Percentiles rank a stretch among this genome's conserved stretches.
phyloP scores from a whole-genome alignment of 2,113 vertebrate genomes.

The Prochilodus magdalenae region DNA sequence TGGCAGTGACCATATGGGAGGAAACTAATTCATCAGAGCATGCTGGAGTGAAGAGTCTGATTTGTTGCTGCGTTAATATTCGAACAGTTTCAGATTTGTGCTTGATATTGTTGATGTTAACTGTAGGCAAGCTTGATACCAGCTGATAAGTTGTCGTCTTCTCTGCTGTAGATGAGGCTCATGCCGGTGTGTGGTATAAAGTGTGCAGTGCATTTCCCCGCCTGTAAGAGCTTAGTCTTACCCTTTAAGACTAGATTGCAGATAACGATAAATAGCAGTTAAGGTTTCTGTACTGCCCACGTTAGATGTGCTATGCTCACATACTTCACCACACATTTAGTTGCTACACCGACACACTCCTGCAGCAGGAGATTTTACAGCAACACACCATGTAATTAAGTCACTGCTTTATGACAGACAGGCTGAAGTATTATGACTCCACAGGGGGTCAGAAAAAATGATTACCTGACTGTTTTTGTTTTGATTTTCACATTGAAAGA shows the following conservation, averaged over 20 bases:
- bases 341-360: neutral
- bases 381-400: conserved; percentile 18
- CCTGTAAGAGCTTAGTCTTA: neutral
- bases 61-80: neutral
- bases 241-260: too few species aligned
- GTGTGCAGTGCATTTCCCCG: neutral
- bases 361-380: conserved; percentile 1
- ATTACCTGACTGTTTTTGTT: neutral
- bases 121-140: neutral
- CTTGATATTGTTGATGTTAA: neutral
- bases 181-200: neutral
- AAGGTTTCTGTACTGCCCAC: too few species aligned
- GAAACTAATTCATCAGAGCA: too few species aligned
- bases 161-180: neutral
- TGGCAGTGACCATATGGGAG: too few species aligned
- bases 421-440: conserved; percentile 45
- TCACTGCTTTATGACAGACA: conserved; percentile 64
- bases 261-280: too few species aligned
- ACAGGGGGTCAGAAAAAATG: conserved; percentile 8
- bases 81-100: neutral
- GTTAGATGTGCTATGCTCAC: neutral
- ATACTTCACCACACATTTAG: neutral
- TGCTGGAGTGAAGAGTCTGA: too few species aligned
- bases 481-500: conserved; percentile 18
- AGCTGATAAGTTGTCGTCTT: neutral